Evolutionary conservation across 2,797 vertebrate species (phyloP).

Genomic region (Thalassophryne amazonica): DNA sequence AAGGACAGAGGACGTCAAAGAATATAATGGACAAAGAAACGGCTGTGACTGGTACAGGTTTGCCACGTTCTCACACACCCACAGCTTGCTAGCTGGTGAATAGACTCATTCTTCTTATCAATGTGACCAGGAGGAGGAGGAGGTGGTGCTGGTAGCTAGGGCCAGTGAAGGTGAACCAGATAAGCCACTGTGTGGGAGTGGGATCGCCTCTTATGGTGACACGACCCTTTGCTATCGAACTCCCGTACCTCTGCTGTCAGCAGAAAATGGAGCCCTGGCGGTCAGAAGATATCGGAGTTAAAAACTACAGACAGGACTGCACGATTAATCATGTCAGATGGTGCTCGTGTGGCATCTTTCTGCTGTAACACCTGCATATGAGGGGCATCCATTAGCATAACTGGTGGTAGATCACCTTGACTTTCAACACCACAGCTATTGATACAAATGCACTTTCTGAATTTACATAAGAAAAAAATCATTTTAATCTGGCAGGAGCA

Average conservation of each 20-base stretch:
- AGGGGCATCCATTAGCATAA: too few relatives aligned
- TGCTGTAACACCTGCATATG: background rate
- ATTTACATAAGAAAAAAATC: too few relatives aligned
- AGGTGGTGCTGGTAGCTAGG: constrained; percentile 2
- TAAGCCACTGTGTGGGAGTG: constrained; percentile 20
- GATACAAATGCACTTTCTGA: too few relatives aligned
- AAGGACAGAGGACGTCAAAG: constrained; percentile 20
- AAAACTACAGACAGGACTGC: background rate
- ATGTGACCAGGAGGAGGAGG: background rate
- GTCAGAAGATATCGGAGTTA: constrained; percentile 9
- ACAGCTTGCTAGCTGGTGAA: constrained; percentile 27
- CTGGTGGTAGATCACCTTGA: too few relatives aligned
- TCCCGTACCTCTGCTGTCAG: constrained; percentile 10
- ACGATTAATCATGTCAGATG: background rate
- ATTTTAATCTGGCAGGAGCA: too few relatives aligned
- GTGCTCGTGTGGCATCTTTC: background rate
- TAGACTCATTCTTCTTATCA: constrained; percentile 52
- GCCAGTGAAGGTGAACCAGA: constrained; percentile 58
- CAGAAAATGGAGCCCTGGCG: constrained; percentile 10
- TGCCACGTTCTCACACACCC: constrained; percentile 10
- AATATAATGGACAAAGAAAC: constrained; percentile 15
- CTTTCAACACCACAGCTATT: too few relatives aligned
- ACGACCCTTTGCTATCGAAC: constrained; percentile 25
- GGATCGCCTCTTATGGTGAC: constrained; percentile 11
- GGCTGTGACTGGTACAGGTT: constrained; percentile 10